phyloP scores from a whole-genome alignment of 2,113 vertebrate genomes.

The Tachycineta bicolor region DNA sequence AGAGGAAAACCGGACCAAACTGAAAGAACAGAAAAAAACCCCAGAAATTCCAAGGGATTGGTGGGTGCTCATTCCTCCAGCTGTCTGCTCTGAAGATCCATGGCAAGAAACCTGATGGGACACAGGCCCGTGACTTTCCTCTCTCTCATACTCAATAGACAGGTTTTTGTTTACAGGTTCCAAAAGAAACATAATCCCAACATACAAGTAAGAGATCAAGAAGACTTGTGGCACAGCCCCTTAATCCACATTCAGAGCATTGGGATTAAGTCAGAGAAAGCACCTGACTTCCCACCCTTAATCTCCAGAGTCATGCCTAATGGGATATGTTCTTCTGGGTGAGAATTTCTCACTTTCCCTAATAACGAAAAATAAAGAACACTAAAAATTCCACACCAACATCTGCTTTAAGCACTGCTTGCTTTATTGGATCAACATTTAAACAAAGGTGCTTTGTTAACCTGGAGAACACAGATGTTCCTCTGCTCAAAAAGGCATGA shows the following conservation, averaged over 20 bases:
- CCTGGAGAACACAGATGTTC: not conserved
- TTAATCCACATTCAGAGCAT: not conserved
- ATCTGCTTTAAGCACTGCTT: not conserved
- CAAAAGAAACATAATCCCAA: conserved; percentile 6
- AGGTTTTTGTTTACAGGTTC: not conserved
- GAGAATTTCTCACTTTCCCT: conserved; percentile 39
- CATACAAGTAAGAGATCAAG: not conserved
- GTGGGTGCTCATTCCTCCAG: not conserved
- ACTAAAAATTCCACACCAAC: not conserved
- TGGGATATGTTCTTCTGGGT: not conserved
- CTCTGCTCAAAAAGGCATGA: not conserved
- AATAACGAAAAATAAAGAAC: not conserved
- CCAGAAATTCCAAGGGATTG: not conserved
- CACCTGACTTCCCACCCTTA: conserved; percentile 29
- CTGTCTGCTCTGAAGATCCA: not conserved
- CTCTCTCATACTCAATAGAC: not conserved
- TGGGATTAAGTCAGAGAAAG: conserved; percentile 26
- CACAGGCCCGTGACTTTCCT: not conserved
- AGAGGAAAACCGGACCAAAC: too few species aligned
- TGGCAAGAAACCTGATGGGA: not conserved
- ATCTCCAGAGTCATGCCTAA: conserved; percentile 13
- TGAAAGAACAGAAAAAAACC: rapidly evolving
- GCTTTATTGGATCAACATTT: not conserved
- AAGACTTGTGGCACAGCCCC: not conserved
- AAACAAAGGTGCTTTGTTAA: conserved; percentile 20